Conservation (phyloP, 2,113 vertebrate species). For the Neogale vison region DNA sequence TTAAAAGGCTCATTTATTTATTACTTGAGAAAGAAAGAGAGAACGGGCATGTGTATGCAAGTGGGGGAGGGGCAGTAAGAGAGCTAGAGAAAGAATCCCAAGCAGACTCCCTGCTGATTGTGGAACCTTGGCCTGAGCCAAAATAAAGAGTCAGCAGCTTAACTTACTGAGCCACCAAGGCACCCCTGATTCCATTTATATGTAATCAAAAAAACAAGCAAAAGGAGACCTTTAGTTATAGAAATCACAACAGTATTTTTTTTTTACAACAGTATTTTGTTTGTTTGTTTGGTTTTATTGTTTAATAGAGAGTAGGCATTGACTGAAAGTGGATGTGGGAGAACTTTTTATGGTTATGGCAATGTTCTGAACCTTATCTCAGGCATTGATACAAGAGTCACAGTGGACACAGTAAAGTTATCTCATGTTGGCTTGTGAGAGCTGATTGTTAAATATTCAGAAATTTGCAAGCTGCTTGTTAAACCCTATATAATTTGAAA, state of each 20-base stretch:
- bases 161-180: not conserved
- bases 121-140: not conserved
- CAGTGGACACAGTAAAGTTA: not conserved
- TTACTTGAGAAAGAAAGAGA: not conserved
- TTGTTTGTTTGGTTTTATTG: not conserved
- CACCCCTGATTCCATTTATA: not conserved
- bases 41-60: not conserved
- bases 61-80: not conserved
- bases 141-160: not conserved
- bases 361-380: not conserved
- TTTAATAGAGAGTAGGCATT: not conserved
- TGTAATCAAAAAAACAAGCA: not conserved
- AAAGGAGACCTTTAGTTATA: not conserved
- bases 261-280: not conserved
- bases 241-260: not conserved
- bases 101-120: not conserved
- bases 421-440: not conserved
- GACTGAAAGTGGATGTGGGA: not conserved
- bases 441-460: not conserved
- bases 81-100: not conserved
- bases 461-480: not conserved
- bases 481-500: not conserved
- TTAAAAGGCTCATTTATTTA: not conserved
- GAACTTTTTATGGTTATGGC: not conserved
- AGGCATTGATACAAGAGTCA: not conserved